Percentiles rank a stretch among this genome's conserved stretches.
phyloP scores from a whole-genome alignment of 2,113 vertebrate species.

The Argyrosomus japonicus region DNA sequence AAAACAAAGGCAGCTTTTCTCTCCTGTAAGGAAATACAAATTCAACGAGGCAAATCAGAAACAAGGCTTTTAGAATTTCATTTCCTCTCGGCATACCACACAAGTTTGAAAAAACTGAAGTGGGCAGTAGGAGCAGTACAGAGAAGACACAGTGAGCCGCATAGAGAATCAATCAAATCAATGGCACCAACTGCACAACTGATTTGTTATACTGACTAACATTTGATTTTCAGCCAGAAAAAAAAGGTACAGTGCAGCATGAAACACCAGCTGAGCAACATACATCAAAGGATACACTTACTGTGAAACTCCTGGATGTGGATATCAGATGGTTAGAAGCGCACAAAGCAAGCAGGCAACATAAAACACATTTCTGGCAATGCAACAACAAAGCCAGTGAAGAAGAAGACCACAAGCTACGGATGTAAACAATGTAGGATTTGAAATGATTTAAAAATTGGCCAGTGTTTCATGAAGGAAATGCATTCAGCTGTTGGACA shows the following conservation, averaged over 20 bases:
- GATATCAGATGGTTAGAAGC: background rate
- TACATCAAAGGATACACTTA: background rate
- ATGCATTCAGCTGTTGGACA: background rate
- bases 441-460: background rate
- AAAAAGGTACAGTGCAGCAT: background rate
- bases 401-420: background rate
- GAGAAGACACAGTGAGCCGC: background rate
- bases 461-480: background rate
- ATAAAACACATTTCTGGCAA: background rate
- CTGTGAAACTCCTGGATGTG: background rate
- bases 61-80: background rate
- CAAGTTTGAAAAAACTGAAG: background rate
- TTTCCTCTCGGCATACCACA: background rate
- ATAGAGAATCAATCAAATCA: constrained; percentile 3
- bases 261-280: background rate
- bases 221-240: background rate
- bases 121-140: background rate
- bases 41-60: background rate
- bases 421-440: background rate
- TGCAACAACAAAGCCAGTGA: background rate
- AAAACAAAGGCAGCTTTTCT: background rate
- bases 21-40: background rate
- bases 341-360: background rate
- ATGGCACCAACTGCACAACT: background rate
- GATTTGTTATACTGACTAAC: background rate